Evolutionary conservation across 1,140 invertebrate species (phyloP).

Genomic region (Mactra quadrangularis): DNA sequence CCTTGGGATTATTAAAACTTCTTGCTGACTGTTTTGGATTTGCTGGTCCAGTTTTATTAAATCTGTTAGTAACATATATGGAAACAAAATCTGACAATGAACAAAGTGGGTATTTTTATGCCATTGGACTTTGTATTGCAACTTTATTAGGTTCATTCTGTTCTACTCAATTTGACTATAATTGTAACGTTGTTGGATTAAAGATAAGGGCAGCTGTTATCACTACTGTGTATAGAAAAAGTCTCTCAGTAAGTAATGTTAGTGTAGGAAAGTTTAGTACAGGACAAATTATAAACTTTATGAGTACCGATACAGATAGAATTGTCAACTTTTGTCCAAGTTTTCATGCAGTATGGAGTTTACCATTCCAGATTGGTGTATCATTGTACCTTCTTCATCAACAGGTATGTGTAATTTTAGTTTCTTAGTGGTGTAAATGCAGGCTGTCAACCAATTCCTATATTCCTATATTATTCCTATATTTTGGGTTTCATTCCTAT

Average conservation of each 20-base stretch:
- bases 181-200: constrained; percentile 92
- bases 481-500: too few relatives aligned
- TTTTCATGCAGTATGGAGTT: constrained; percentile 98
- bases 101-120: constrained; percentile 91
- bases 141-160: constrained; percentile 89
- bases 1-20: constrained; percentile 94
- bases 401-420: constrained; percentile 87
- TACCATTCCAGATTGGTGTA: constrained; percentile 90
- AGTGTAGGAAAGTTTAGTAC: constrained; percentile 86
- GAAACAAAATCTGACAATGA: constrained; percentile 89
- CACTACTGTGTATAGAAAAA: constrained; percentile 94
- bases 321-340: constrained; percentile 97
- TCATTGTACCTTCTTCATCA: constrained; percentile 84
- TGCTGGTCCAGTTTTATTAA: constrained; percentile 94
- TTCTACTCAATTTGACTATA: constrained; percentile 95
- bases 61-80: constrained; percentile 91
- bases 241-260: constrained; percentile 81
- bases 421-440: too few relatives aligned
- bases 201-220: constrained; percentile 94
- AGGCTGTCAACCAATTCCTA: too few relatives aligned
- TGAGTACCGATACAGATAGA: constrained; percentile 97
- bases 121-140: constrained; percentile 86
- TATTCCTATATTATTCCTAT: too few relatives aligned
- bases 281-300: constrained; percentile 97
- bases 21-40: constrained; percentile 93